A percentile compares a stretch with the other conserved stretches of the same genome.
These are phyloP conservation scores for Pempheris klunzingeri DNA, from an alignment of 2,797 vertebrate species.

Conservation along the genomic window DNA sequence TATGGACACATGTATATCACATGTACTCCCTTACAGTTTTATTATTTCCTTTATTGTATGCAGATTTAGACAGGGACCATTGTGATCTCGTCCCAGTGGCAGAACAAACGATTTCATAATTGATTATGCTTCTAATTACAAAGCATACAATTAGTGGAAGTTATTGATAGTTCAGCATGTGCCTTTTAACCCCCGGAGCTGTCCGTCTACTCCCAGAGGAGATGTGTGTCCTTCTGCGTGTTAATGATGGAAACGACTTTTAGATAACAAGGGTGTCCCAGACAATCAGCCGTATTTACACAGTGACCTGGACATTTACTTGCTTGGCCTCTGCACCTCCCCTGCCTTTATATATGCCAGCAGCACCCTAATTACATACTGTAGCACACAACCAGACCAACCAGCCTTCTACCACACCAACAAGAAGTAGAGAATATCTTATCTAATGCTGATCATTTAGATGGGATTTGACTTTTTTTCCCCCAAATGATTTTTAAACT, in stretches of 20 bases:
- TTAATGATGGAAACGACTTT: slow-evolving; percentile 85
- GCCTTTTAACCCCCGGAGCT: slow-evolving; percentile 85
- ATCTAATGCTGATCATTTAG: slow-evolving; percentile 1
- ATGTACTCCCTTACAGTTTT: neutral
- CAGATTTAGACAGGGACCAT: slow-evolving; percentile 34
- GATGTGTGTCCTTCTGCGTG: slow-evolving; percentile 84
- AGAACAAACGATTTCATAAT: slow-evolving; percentile 82
- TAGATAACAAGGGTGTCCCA: slow-evolving; percentile 83
- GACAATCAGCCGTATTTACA: slow-evolving; percentile 79
- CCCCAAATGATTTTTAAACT: slow-evolving; percentile 9
- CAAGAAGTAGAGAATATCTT: neutral
- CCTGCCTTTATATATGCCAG: slow-evolving; percentile 46
- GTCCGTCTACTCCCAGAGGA: slow-evolving; percentile 85
- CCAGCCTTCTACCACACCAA: neutral
- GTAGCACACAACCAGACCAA: neutral
- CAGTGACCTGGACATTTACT: slow-evolving; percentile 78
- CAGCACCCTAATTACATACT: slow-evolving; percentile 51
- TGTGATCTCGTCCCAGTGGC: slow-evolving; percentile 56
- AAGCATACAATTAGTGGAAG: slow-evolving; percentile 87
- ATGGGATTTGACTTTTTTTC: slow-evolving; percentile 1
- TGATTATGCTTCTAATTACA: slow-evolving; percentile 89
- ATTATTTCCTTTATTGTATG: slow-evolving; percentile 33
- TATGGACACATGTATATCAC: too few relatives aligned
- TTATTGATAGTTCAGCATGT: slow-evolving; percentile 88
- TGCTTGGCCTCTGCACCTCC: slow-evolving; percentile 55